phyloP scores from a whole-genome alignment of 2,888 invertebrate genomes.

The Campoplex nolae region DNA sequence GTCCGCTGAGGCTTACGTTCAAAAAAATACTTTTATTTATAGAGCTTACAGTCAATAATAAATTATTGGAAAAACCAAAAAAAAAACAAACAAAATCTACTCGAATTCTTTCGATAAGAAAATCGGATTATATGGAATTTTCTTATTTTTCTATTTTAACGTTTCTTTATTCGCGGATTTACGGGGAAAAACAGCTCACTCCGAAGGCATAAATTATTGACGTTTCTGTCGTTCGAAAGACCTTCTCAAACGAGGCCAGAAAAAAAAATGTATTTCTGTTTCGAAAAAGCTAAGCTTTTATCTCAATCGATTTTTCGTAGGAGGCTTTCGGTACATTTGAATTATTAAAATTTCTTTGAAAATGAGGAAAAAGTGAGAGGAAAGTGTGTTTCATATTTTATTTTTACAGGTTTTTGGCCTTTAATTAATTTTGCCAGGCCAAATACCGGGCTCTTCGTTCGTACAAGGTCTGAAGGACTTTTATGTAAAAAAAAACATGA shows the following conservation, averaged over 20 bases:
- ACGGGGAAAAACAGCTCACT: background rate
- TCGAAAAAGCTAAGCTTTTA: background rate
- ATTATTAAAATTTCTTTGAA: too few species aligned
- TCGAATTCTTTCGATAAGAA: background rate
- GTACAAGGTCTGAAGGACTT: too few species aligned
- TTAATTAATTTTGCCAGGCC: too few species aligned
- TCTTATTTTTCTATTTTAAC: background rate
- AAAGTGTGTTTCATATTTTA: too few species aligned
- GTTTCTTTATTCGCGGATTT: slow-evolving; percentile 3
- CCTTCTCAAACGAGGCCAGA: too few species aligned
- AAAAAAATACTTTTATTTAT: background rate
- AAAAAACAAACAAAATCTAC: background rate
- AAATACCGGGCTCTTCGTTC: too few species aligned
- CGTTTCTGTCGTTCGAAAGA: background rate
- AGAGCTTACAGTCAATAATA: slow-evolving; percentile 14
- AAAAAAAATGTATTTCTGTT: background rate
- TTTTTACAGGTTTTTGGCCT: too few species aligned
- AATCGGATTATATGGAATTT: background rate
- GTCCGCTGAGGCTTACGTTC: background rate
- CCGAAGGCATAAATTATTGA: background rate
- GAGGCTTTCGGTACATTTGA: background rate
- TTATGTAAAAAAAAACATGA: too few species aligned
- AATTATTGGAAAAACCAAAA: background rate
- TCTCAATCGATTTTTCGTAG: background rate
- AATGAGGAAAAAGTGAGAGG: too few species aligned